Percentiles rank a stretch among this genome's conserved stretches.
These are phyloP conservation scores for Synergus gifuensis DNA, from an alignment of 2,888 invertebrate genomes.

Conservation along the genomic window DNA sequence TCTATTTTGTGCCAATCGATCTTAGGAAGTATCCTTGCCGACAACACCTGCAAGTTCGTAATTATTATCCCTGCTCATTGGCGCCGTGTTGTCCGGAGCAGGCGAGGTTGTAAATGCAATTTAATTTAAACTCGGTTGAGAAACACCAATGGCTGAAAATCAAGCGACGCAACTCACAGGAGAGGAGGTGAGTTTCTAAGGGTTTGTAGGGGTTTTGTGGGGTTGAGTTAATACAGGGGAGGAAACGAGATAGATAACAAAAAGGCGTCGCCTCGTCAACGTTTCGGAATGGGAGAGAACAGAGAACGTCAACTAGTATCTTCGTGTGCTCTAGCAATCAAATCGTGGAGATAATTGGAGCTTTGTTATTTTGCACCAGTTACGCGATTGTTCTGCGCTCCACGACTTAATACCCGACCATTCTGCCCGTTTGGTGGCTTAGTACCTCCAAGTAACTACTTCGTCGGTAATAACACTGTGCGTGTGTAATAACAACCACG, in stretches of 20 bases:
- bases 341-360: conserved; percentile 61
- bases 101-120: conserved; percentile 50
- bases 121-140: conserved; percentile 64
- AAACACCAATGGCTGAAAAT: conserved; percentile 50
- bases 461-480: conserved; percentile 35
- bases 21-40: conserved; percentile 47
- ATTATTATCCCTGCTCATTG: conserved; percentile 68
- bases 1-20: conserved; percentile 62
- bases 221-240: neutral
- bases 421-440: conserved; percentile 43
- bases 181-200: neutral
- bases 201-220: neutral
- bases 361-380: conserved; percentile 58
- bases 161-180: conserved; percentile 20
- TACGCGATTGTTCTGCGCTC: conserved; percentile 52
- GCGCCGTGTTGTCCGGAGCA: conserved; percentile 43
- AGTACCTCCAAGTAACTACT: conserved; percentile 33
- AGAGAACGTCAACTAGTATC: conserved; percentile 19
- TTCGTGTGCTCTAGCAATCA: conserved; percentile 51
- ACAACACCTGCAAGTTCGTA: conserved; percentile 61
- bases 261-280: conserved; percentile 2
- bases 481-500: conserved; percentile 38
- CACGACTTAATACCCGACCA: conserved; percentile 57
- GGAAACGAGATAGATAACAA: neutral
- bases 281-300: neutral